These are phyloP conservation scores for Phyllotreta striolata DNA, from an alignment of 2,888 invertebrate genomes.

Conservation along the genomic window DNA sequence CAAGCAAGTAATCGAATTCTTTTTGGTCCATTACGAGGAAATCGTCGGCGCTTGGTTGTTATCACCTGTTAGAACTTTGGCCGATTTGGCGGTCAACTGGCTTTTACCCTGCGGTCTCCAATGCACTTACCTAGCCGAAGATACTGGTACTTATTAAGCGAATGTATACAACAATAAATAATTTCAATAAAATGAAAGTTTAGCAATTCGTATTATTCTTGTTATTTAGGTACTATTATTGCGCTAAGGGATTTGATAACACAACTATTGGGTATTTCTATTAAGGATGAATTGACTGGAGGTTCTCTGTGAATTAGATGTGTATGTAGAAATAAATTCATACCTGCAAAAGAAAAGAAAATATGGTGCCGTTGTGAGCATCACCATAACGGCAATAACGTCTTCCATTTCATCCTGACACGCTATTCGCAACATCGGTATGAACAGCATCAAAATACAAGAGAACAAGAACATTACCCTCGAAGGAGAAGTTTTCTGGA, in stretches of 20 bases:
- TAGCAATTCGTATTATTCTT: no score
- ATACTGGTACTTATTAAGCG: background rate
- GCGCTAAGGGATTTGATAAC: no score
- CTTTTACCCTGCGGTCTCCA: constrained; percentile 19
- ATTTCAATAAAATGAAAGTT: background rate
- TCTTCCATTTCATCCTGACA: constrained; percentile 91
- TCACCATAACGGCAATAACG: constrained; percentile 89
- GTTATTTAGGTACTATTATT: no score
- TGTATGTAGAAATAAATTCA: no score
- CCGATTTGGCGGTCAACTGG: background rate
- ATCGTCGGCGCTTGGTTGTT: background rate
- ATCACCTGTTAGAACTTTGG: background rate
- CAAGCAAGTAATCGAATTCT: constrained; percentile 7
- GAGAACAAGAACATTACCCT: constrained; percentile 95
- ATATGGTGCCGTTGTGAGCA: constrained; percentile 95
- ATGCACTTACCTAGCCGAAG: constrained; percentile 11
- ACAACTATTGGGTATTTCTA: no score
- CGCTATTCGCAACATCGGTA: constrained; percentile 84
- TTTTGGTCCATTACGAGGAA: constrained; percentile 3
- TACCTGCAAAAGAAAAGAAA: constrained; percentile 97
- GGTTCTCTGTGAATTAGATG: no score
- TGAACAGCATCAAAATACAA: constrained; percentile 84
- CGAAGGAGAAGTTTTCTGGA: constrained; percentile 85
- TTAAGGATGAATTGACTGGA: no score
- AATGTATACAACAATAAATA: background rate